phyloP scores from a whole-genome alignment of 2,113 vertebrate species.

The Strix uralensis region DNA sequence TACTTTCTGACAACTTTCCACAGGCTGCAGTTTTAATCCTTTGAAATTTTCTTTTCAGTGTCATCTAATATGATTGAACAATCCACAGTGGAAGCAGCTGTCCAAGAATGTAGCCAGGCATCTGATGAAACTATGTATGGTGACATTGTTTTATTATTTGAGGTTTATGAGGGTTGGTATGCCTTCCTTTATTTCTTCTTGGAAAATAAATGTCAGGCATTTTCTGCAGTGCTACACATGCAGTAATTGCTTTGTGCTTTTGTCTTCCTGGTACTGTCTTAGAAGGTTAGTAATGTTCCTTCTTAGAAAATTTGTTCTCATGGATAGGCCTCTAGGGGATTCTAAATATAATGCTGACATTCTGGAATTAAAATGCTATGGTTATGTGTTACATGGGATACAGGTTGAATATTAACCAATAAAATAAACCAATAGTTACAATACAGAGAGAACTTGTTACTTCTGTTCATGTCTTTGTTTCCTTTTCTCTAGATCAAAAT shows the following conservation, averaged over 20 bases:
- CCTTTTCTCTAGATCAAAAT: background rate
- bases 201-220: background rate
- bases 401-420: background rate
- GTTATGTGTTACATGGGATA: background rate
- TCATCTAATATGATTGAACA: conserved; percentile 90
- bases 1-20: background rate
- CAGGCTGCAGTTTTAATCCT: background rate
- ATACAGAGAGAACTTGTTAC: background rate
- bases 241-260: background rate
- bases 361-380: background rate
- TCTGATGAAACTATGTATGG: conserved; percentile 88
- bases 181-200: background rate
- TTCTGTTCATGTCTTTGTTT: background rate
- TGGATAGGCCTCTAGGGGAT: background rate
- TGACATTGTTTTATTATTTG: background rate
- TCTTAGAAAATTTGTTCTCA: background rate
- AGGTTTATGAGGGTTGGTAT: background rate
- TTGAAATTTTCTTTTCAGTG: conserved; percentile 77
- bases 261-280: background rate
- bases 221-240: background rate
- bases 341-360: background rate
- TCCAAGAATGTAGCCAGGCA: conserved; percentile 91
- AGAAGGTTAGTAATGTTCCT: background rate
- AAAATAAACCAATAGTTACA: background rate
- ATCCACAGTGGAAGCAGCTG: conserved; percentile 82